phyloP scores from a whole-genome alignment of 2,888 invertebrate genomes.

The Philonicus albiceps region DNA sequence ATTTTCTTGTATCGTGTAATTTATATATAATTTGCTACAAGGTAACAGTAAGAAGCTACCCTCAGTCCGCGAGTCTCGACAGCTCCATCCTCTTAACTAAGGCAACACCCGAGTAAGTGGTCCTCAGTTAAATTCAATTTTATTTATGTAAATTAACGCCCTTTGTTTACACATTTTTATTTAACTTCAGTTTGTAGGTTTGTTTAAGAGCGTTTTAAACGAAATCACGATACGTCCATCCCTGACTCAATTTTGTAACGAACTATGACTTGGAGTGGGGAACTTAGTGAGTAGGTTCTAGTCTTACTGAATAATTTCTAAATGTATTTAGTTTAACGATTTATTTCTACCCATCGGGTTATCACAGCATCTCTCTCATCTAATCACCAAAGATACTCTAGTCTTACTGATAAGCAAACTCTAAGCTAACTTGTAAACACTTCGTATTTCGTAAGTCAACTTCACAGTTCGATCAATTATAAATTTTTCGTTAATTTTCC shows the following conservation, averaged over 20 bases:
- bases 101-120: not conserved
- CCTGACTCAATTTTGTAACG: conserved; percentile 44
- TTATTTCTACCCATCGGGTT: not conserved
- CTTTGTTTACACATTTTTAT: not conserved
- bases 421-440: conserved; percentile 1
- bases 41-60: conserved; percentile 6
- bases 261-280: conserved; percentile 29
- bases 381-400: conserved; percentile 33
- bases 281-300: conserved; percentile 53
- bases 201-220: conserved; percentile 16
- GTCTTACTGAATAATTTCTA: conserved; percentile 52
- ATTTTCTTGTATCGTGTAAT: conserved; percentile 32
- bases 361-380: conserved; percentile 13
- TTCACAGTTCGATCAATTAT: not conserved
- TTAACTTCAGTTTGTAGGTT: not conserved
- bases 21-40: conserved; percentile 25
- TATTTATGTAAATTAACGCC: not conserved
- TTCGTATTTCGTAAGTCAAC: conserved; percentile 15
- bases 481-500: not conserved
- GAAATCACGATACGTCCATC: conserved; percentile 54
- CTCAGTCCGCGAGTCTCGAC: not conserved
- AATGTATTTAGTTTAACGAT: not conserved
- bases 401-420: conserved; percentile 25
- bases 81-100: not conserved
- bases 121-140: not conserved